Evolutionary conservation across 2,797 vertebrate genomes (phyloP).

Genomic region (Spinus pinus): DNA sequence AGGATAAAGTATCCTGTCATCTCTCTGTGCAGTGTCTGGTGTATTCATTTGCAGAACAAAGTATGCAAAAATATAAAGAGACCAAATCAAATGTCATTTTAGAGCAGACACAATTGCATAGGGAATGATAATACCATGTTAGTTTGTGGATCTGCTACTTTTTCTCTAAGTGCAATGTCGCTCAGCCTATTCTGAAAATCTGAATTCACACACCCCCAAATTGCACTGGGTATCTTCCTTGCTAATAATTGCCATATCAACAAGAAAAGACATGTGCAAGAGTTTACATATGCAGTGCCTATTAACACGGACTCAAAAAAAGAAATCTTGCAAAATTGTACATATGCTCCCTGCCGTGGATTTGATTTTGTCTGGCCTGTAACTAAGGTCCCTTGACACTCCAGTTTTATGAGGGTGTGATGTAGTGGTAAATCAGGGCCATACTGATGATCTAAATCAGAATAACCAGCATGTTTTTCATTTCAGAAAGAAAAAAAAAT

Average conservation of each 20-base stretch:
- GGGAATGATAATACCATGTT: background rate
- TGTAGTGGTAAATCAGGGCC: slow-evolving; percentile 28
- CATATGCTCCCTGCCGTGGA: background rate
- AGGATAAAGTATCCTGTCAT: background rate
- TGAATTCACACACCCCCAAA: background rate
- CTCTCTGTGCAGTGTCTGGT: background rate
- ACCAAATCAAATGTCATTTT: background rate
- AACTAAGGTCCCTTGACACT: background rate
- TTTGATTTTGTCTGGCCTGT: slow-evolving; percentile 24
- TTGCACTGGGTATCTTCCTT: background rate
- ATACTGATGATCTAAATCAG: slow-evolving; percentile 51
- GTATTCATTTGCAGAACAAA: background rate
- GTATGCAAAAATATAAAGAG: background rate
- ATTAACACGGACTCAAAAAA: background rate
- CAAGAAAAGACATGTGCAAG: background rate
- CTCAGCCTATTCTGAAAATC: background rate
- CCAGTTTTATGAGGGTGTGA: slow-evolving; percentile 33
- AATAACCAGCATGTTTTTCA: slow-evolving; percentile 38
- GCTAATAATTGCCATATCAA: background rate
- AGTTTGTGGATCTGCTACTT: background rate
- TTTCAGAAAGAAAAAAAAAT: background rate
- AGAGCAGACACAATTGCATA: background rate
- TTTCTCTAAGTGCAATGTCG: background rate
- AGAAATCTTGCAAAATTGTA: background rate
- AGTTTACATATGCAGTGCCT: background rate